These are phyloP conservation scores for Tromatobia lineatoria DNA, from an alignment of 2,888 invertebrate species.

Conservation along the genomic window DNA sequence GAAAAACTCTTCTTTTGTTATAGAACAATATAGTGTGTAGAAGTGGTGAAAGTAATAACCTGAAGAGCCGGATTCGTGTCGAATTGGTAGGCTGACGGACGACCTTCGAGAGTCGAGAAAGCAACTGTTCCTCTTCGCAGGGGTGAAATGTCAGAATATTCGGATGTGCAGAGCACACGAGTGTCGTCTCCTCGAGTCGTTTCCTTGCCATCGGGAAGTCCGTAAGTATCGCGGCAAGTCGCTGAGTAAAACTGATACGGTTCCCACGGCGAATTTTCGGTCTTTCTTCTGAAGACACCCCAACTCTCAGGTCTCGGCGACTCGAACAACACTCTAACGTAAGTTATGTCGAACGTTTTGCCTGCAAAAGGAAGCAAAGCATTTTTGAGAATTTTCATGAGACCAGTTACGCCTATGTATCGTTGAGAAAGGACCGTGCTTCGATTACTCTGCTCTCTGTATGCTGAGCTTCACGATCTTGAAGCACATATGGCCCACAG, in stretches of 20 bases:
- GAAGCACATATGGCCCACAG: constrained; percentile 67
- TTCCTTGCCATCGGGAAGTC: constrained; percentile 91
- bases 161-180: constrained; percentile 98
- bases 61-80: constrained; percentile 96
- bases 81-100: constrained; percentile 97
- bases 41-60: constrained; percentile 86
- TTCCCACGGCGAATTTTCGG: constrained; percentile 93
- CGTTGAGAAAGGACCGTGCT: constrained; percentile 24
- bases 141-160: constrained; percentile 99
- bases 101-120: constrained; percentile 97
- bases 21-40: background rate
- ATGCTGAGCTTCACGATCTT: constrained; percentile 22
- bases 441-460: constrained; percentile 2
- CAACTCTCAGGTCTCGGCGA: constrained; percentile 99
- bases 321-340: constrained; percentile 96
- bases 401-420: constrained; percentile 6
- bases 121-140: constrained; percentile 97
- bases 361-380: constrained; percentile 87
- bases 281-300: constrained; percentile 95
- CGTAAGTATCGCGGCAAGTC: constrained; percentile 96
- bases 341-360: constrained; percentile 98
- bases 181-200: constrained; percentile 93
- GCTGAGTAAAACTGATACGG: constrained; percentile 97
- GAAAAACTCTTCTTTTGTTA: background rate
- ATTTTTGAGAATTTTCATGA: background rate